phyloP scores from a whole-genome alignment of 2,888 invertebrate genomes.

The Clusia tigrina region DNA sequence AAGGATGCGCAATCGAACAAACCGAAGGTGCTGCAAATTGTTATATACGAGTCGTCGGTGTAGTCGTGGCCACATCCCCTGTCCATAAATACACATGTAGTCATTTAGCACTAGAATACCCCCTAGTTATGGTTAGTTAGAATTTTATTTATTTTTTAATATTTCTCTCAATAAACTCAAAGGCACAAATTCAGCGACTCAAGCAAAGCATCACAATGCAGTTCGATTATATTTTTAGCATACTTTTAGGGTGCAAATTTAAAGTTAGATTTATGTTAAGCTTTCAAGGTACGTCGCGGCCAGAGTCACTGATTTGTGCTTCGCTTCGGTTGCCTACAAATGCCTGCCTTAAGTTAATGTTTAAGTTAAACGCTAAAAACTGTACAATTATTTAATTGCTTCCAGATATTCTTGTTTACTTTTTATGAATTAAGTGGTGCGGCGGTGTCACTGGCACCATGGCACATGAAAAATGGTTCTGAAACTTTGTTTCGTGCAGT shows the following conservation, averaged over 20 bases:
- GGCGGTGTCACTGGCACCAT: too few species aligned
- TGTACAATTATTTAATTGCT: too few species aligned
- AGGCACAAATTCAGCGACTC: neutral
- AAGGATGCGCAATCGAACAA: slow-evolving; percentile 68
- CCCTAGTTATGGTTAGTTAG: slow-evolving; percentile 1
- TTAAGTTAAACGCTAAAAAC: too few species aligned
- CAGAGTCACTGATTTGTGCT: neutral
- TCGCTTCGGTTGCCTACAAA: slow-evolving; percentile 4
- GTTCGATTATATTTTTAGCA: neutral
- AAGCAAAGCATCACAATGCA: neutral
- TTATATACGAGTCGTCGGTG: slow-evolving; percentile 89
- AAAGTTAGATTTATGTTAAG: neutral
- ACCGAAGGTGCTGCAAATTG: slow-evolving; percentile 77
- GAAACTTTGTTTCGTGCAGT: too few species aligned
- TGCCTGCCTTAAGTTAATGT: slow-evolving; percentile 5
- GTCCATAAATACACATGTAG: slow-evolving; percentile 22
- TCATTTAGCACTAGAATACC: neutral
- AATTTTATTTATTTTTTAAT: neutral
- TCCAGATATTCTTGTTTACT: too few species aligned
- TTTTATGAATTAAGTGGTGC: too few species aligned
- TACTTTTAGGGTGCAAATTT: slow-evolving; percentile 9
- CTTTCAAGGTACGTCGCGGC: neutral
- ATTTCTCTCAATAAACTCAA: neutral
- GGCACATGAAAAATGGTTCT: too few species aligned
- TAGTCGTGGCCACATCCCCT: slow-evolving; percentile 57